Base-by-base conservation (phyloP, 2,888 invertebrate genomes). In the Eristalis arbustorum region DNA sequence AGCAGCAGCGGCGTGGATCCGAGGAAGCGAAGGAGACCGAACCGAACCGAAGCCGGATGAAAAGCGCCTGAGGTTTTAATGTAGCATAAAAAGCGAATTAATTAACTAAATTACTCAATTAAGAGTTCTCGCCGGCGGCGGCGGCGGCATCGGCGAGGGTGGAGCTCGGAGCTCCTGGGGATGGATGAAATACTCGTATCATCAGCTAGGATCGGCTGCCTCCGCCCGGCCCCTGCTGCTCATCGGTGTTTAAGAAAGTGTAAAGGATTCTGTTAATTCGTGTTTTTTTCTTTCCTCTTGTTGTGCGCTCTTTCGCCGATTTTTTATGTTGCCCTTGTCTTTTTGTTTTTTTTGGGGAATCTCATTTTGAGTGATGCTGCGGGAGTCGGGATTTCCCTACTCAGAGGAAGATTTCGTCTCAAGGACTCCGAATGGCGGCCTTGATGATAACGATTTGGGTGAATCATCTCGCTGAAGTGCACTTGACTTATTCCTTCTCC, bases 31-130 rank as follows among this genome's bases (percentile, higher is more conserved):
- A 6, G 34, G 69, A 18, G 22, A 34, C 63, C 31, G 40, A 23
- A 34, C 63, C 31, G 40, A 23, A 3, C n/a, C 28, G 69, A 71
- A 56, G 42, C 5, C 67, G 72, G 57, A 75, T 83, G 78, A 75
- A 87, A 79, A 75, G 74, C 77, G 76, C 84, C 84, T 76, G 83
- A 84, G 84, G 84, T 76, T 88, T 84, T 80, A 84, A 84, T 88
- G 88, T 84, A 79, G 88, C 88, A 88, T 84, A 88, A 88, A 88
- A 88, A 88, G 88, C 84, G 84, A 88, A 88, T 88, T 88, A 88
- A 88, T 88, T 88, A 88, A 80, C 84, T 80, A 84, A 84, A 88
- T 88, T 88, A 88, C 88, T 84, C 88, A 88, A 88, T 88, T 88
- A 88, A 80, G 84, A 88, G 72, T 79, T 78, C 59, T 62, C 49